Evolutionary conservation across 2,113 vertebrate species (phyloP).

Genomic region (Stigmatopora argus): DNA sequence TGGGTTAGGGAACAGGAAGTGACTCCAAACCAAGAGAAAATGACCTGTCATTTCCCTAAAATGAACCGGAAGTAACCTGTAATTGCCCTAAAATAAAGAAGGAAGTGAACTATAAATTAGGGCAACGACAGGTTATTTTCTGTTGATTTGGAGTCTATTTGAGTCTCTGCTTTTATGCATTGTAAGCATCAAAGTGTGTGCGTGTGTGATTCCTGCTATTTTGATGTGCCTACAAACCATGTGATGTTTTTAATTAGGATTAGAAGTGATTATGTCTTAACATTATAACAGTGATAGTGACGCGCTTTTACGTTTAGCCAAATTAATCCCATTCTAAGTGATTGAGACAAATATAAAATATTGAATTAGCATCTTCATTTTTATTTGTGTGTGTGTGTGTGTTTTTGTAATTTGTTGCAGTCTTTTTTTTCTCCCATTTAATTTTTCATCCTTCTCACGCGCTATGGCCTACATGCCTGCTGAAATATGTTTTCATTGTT

Average conservation of each 20-base stretch:
- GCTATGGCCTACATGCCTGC: not conserved
- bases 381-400: not conserved
- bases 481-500: not conserved
- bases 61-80: too few species aligned
- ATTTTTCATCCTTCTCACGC: not conserved
- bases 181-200: conserved; percentile 33
- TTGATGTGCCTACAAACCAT: conserved; percentile 42
- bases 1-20: too few species aligned
- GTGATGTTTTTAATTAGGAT: conserved; percentile 48
- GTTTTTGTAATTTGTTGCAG: not conserved
- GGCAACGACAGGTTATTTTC: too few species aligned
- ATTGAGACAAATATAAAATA: conserved; percentile 45
- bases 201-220: conserved; percentile 23
- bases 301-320: conserved; percentile 54
- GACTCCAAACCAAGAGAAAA: too few species aligned
- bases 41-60: too few species aligned
- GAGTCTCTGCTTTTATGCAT: conserved; percentile 10
- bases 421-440: conserved; percentile 8
- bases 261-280: conserved; percentile 52
- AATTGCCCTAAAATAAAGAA: too few species aligned
- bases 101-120: too few species aligned
- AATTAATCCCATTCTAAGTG: conserved; percentile 50
- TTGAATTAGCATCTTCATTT: conserved; percentile 2
- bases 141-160: conserved; percentile 1
- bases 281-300: conserved; percentile 47